Conservation (phyloP, 2,113 vertebrate species). For the Pteronura brasiliensis region DNA sequence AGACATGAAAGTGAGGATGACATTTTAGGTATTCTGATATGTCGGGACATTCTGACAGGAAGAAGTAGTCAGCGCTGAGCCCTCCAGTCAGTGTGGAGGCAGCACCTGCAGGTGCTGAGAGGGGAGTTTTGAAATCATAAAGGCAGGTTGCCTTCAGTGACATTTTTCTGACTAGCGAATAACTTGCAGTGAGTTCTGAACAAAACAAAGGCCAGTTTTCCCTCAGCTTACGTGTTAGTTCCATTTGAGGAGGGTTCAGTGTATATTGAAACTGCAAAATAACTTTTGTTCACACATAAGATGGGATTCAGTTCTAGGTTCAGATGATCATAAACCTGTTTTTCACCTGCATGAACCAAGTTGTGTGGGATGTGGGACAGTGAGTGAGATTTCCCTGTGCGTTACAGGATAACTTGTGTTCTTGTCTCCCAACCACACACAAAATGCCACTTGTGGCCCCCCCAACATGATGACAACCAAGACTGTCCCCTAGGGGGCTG, state of each 20-base stretch:
- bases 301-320: not conserved
- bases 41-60: not conserved
- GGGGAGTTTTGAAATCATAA: not conserved
- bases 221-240: not conserved
- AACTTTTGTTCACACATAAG: not conserved
- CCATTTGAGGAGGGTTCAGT: not conserved
- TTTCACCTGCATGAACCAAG: not conserved
- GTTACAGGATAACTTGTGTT: not conserved
- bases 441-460: not conserved
- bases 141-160: not conserved
- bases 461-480: not conserved
- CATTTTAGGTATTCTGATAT: not conserved
- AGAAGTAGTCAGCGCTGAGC: not conserved
- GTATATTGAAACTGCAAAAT: not conserved
- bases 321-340: not conserved
- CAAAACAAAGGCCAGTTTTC: not conserved
- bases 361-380: not conserved
- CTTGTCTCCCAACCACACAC: not conserved
- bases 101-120: not conserved
- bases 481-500: not conserved
- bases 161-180: not conserved
- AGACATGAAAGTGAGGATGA: not conserved
- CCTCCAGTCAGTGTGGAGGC: fast-evolving
- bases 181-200: not conserved
- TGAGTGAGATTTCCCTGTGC: not conserved